phyloP scores from a whole-genome alignment of 2,888 invertebrate genomes.

The Pegoplata infirma region DNA sequence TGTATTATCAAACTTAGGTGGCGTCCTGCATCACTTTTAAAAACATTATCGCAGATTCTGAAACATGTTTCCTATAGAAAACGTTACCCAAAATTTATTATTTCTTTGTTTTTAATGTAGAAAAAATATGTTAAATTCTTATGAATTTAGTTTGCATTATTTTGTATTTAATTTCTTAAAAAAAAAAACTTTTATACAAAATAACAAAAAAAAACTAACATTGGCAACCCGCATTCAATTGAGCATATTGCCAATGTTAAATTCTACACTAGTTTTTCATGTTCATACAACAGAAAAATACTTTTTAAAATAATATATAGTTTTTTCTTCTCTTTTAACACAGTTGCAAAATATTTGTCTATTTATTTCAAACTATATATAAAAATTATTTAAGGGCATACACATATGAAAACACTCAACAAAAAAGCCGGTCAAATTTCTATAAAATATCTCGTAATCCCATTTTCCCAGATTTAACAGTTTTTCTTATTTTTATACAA shows the following conservation, averaged over 20 bases:
- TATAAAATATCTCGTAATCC: no score
- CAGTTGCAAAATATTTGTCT: conserved; percentile 53
- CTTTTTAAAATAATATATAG: conserved; percentile 22
- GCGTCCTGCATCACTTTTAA: no score
- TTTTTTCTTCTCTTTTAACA: neutral
- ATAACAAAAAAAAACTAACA: neutral
- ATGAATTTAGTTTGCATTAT: no score
- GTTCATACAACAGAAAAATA: conserved; percentile 29
- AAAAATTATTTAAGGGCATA: conserved; percentile 6
- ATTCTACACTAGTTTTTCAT: conserved; percentile 53
- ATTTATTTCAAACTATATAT: conserved; percentile 51
- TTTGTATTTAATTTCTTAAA: neutral
- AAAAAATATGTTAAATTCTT: no score
- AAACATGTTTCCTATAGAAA: no score
- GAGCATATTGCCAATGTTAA: conserved; percentile 60
- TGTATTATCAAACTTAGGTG: no score
- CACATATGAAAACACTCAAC: conserved; percentile 28
- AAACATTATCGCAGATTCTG: no score
- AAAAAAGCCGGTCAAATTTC: no score
- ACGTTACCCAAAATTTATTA: no score
- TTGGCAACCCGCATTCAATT: conserved; percentile 57
- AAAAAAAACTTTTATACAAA: neutral
- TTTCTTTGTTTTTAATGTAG: no score
- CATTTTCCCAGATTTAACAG: no score
- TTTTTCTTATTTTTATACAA: no score